Base-by-base conservation (phyloP, 2,797 vertebrate genomes). In the Sarcoramphus papa region DNA sequence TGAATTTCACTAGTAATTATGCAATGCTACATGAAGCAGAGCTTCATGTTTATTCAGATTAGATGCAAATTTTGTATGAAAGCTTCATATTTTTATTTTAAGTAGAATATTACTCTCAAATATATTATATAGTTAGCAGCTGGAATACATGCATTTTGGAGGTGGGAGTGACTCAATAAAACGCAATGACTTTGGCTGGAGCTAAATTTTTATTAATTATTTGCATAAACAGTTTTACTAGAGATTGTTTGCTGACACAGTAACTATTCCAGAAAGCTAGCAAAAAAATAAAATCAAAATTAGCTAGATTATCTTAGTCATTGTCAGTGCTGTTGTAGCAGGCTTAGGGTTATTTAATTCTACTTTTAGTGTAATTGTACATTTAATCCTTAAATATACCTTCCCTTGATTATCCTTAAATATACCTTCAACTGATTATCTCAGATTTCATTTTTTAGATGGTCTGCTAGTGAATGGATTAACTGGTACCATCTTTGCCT, bases 361-460 rank as follows among this genome's bases (percentile, higher is more conserved):
- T 81, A 86, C 91, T 95, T 87, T 80, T 80, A 94, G 81, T 75
- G 37, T 89, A 94, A 94, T 96, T 95, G 93, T 78, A 65, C 78
- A 51, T 96, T 94, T 92, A 95, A 97, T 97, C 95, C 90, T 73
- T 82, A 88, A 85, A 85, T 59, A 93, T 67, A 86, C 77, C 69
- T 93, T 90, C 50, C 47, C 83, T 82, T 88, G 83, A 90, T 94
- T 93, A 94, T 85, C 82, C 85, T 90, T 85, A 95, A 96, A 82
- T 92, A 93, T 23, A 96, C 85, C 76, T 92, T 86, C 85, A 85
- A 70, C 31, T 84, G 84, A 96, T 89, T 85, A 86, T 90, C 92
- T 86, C 86, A 84, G 86, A 62, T 77, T 93, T 95, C 89, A 94
- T 96, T 96, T 87, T 88, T 81, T 31, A 85, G 91, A 96, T 92